Percentiles rank a stretch among this genome's conserved stretches.
Conservation (phyloP, 2,888 invertebrate genomes). For the Limenitis camilla region DNA sequence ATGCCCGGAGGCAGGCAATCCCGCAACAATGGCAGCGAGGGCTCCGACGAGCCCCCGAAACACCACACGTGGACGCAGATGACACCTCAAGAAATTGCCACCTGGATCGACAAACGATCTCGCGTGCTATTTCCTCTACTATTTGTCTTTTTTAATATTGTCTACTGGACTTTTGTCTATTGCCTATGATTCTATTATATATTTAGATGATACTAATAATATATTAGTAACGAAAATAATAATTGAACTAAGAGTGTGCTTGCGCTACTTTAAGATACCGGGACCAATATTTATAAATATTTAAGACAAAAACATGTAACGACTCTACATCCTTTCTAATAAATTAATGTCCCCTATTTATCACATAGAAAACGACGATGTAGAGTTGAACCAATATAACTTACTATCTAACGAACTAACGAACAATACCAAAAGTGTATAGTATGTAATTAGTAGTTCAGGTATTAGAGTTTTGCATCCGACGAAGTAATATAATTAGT, state of each 20-base stretch:
- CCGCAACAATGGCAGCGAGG: slow-evolving; percentile 52
- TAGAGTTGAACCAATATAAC: too few species aligned
- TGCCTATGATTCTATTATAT: slow-evolving; percentile 47
- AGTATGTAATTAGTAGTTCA: too few species aligned
- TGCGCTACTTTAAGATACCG: background rate
- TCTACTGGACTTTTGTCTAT: slow-evolving; percentile 86
- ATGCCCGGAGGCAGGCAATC: slow-evolving; percentile 37
- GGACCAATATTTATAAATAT: too few species aligned
- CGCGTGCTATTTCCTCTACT: slow-evolving; percentile 84
- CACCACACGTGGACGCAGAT: slow-evolving; percentile 82
- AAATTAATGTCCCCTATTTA: too few species aligned
- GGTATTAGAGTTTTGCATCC: too few species aligned
- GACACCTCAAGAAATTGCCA: slow-evolving; percentile 91
- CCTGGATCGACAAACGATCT: slow-evolving; percentile 89
- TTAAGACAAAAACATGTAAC: too few species aligned
- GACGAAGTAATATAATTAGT: too few species aligned
- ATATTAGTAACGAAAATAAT: background rate
- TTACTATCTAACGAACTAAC: too few species aligned
- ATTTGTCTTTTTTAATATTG: slow-evolving; percentile 85
- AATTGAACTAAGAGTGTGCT: too few species aligned
- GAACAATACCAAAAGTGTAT: too few species aligned
- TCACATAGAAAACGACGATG: background rate
- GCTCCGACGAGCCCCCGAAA: slow-evolving; percentile 53
- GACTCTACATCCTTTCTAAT: too few species aligned
- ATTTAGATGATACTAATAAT: background rate